Base-by-base conservation (phyloP, 2,113 vertebrate species). In the Cynopterus brachyotis region DNA sequence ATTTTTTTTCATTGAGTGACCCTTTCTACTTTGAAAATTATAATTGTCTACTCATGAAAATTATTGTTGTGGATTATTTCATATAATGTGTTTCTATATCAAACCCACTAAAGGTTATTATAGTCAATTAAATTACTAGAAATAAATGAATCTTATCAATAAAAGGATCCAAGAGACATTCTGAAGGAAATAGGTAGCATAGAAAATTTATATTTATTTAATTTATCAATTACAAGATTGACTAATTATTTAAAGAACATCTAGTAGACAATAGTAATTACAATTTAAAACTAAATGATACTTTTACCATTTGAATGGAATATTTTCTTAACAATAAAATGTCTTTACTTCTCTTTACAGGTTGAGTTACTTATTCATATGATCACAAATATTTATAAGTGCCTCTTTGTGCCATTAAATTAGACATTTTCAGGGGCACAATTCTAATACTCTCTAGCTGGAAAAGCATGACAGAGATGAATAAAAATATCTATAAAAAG, bases 61-160 rank as follows among this genome's bases (percentile, higher is more conserved):
- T 59, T 75, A n/a, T 30, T 72, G 0, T 59, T 50, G 2, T 1
- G 6, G 94, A 84, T 94, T 69, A 69, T 66, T 57, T 9, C n/a
- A 82, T 75, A 30, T 40, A 55, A 89, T 50, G 1, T 69, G 37
- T 57, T 95, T 64, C 59, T 84, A 15, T 62, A 45, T 40, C 59
- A 17, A 95, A 94, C 91, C 11, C 64, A 64, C 50, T 75, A 67
- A 87, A 94, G 28, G 8, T 88, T 88, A 81, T 87, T 42, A 76
- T 66, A 89, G 5, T 50, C 4, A 50, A 59, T 75, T 64, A 78
- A 86, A 47, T 82, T 62, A 42, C 12, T n/a, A 73, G 79, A 76
- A 72, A 64, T 55, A 67, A 72, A 78, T n/a, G 70, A 95, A 26
- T 64, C 6, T 32, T 3, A 78, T 24, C 28, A 78, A 37, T 90